Base-by-base conservation (phyloP, 92 coral and sea anemone genomes). In the Epizoanthus ramosus region DNA sequence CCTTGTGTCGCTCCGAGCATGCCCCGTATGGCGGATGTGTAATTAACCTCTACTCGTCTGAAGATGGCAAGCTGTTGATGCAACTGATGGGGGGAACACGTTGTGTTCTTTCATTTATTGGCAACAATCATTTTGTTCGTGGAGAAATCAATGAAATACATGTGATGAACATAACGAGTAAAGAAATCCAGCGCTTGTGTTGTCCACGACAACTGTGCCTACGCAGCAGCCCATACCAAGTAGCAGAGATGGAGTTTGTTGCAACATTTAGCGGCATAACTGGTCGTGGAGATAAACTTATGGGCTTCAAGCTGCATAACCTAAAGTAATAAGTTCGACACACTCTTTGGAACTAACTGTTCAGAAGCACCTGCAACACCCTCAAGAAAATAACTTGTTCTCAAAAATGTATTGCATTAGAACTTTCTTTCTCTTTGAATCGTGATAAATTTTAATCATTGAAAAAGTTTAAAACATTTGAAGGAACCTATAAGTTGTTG, bases 231-330 rank as follows among this genome's bases (percentile, higher is more conserved):
- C 70, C 68, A 10, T 19, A 39, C 57, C 41, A 10, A 76, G 64
- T 76, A 21, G 19, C 57, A 35, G 57, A 53, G 17, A 6, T 37
- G 54, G 81, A 76, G 57, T 76, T 76, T 61, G 70, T 60, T 60
- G 81, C 81, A n/a, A 35, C 56, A 37, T 59, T 76, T 60, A 5
- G 7, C 70, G 14, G 57, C 19, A 6, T 37, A 59, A 33, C 50
- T 33, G 31, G 23, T 6, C 8, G 12, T 33, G 22, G 25, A 76
- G 67, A 76, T 10, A 59, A 60, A 14, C 70, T 43, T 23, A 37
- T 59, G 81, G 57, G 81, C 3, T 76, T 76, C 45, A 60, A 13
- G 23, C 70, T 76, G 45, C 81, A 76, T 59, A 76, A 76, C 65
- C 41, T 76, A 1, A 31, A 17, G 8, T 74, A 76, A 37, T 41